A percentile compares a stretch with the other conserved stretches of the same genome.
These are phyloP conservation scores for Emydocephalus ijimae DNA, from an alignment of 2,113 vertebrate genomes.

Conservation along the genomic window DNA sequence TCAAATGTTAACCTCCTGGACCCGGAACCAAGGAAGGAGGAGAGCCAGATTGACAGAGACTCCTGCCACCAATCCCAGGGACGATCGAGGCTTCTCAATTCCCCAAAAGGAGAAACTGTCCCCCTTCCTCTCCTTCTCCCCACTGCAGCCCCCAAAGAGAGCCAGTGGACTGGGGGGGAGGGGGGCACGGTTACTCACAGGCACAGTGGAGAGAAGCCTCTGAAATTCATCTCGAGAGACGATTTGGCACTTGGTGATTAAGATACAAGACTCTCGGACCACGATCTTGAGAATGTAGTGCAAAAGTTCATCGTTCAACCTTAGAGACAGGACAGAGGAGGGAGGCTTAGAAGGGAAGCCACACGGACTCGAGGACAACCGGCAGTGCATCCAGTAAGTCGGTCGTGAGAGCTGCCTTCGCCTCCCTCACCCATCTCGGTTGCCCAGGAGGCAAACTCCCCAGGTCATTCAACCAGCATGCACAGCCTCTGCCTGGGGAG, in stretches of 20 bases:
- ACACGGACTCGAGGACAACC: neutral
- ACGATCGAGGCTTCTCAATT: neutral
- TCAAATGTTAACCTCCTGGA: neutral
- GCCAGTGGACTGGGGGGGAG: neutral
- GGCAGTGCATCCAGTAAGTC: neutral
- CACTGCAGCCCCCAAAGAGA: neutral
- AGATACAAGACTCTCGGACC: slow-evolving; percentile 94
- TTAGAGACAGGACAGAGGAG: slow-evolving; percentile 61
- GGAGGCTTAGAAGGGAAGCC: slow-evolving; percentile 23
- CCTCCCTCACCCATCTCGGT: neutral
- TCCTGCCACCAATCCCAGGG: neutral
- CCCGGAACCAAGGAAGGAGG: neutral
- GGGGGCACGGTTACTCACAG: slow-evolving; percentile 77
- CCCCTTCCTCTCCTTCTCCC: neutral
- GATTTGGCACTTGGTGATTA: slow-evolving; percentile 99
- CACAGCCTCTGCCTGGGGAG: neutral
- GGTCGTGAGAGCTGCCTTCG: too few relatives aligned
- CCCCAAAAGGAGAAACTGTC: neutral
- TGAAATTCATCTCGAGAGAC: slow-evolving; percentile 96
- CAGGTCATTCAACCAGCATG: neutral
- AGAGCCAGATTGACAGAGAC: neutral
- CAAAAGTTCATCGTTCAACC: slow-evolving; percentile 93
- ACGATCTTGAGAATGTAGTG: slow-evolving; percentile 98
- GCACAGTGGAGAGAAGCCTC: slow-evolving; percentile 96
- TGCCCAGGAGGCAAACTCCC: neutral